Conservation (phyloP, 2,888 invertebrate genomes). For the Aphrophora alni region DNA sequence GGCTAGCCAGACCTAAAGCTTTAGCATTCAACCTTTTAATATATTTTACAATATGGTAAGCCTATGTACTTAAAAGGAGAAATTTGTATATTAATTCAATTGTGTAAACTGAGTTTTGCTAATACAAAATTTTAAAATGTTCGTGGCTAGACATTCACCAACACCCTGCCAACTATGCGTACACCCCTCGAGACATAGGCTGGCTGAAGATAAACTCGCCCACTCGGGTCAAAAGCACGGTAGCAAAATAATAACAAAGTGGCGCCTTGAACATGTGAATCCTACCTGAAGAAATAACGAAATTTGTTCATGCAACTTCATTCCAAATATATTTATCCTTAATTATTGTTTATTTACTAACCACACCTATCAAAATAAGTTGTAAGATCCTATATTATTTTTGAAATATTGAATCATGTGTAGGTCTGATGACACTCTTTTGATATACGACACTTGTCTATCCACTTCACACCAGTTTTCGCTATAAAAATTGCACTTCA, state of each 20-base stretch:
- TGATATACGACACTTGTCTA: slow-evolving; percentile 35
- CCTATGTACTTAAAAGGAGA: background rate
- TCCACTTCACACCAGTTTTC: slow-evolving; percentile 32
- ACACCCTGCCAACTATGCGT: slow-evolving; percentile 55
- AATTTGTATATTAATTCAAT: background rate
- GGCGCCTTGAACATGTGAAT: slow-evolving; percentile 46
- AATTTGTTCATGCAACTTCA: slow-evolving; percentile 27
- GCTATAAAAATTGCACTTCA: slow-evolving; percentile 27
- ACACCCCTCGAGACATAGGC: slow-evolving; percentile 57
- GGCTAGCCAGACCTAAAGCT: background rate
- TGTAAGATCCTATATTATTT: slow-evolving; percentile 33
- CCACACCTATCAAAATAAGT: slow-evolving; percentile 37
- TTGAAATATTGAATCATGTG: slow-evolving; percentile 39
- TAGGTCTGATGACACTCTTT: slow-evolving; percentile 40
- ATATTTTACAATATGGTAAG: background rate
- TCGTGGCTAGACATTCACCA: background rate
- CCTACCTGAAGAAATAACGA: slow-evolving; percentile 34
- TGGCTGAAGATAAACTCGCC: slow-evolving; percentile 60
- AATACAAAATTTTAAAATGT: background rate
- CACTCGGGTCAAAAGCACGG: slow-evolving; percentile 68
- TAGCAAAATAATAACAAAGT: slow-evolving; percentile 75
- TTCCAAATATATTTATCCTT: slow-evolving; percentile 32
- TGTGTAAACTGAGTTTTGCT: background rate
- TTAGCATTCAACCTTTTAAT: background rate
- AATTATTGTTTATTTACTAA: slow-evolving; percentile 32